phyloP scores from a whole-genome alignment of 2,888 invertebrate genomes.

The Archips crataeganus region DNA sequence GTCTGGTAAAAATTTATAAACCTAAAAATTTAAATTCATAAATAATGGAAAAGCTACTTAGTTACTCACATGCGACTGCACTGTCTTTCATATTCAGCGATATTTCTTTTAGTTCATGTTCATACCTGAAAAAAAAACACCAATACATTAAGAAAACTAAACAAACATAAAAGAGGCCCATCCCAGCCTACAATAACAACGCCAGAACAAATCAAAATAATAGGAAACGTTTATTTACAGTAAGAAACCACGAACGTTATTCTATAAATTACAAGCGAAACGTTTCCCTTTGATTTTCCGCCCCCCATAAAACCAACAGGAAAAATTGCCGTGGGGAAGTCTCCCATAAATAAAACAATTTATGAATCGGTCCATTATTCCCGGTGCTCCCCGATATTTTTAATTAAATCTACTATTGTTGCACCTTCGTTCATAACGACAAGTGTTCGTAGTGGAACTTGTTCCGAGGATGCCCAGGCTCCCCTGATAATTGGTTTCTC shows the following conservation, averaged over 20 bases:
- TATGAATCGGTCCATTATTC: constrained; percentile 44
- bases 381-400: constrained; percentile 61
- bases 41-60: neutral
- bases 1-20: no score
- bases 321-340: constrained; percentile 35
- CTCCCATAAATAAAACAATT: constrained; percentile 41
- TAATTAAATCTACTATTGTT: constrained; percentile 75
- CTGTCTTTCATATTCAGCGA: neutral
- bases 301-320: constrained; percentile 40
- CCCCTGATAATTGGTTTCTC: constrained; percentile 65
- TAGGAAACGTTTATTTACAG: constrained; percentile 44
- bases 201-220: constrained; percentile 49
- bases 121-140: constrained; percentile 52
- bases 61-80: no score
- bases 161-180: constrained; percentile 13
- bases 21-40: neutral
- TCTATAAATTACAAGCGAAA: constrained; percentile 38
- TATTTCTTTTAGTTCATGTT: constrained; percentile 39
- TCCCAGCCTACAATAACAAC: constrained; percentile 48
- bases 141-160: constrained; percentile 26
- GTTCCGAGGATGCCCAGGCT: constrained; percentile 48
- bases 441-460: constrained; percentile 69
- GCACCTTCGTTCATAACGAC: constrained; percentile 76
- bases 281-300: constrained; percentile 37
- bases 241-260: constrained; percentile 37